These are phyloP conservation scores for Ricordea florida DNA, from an alignment of 92 coral and sea anemone species.

Conservation along the genomic window DNA sequence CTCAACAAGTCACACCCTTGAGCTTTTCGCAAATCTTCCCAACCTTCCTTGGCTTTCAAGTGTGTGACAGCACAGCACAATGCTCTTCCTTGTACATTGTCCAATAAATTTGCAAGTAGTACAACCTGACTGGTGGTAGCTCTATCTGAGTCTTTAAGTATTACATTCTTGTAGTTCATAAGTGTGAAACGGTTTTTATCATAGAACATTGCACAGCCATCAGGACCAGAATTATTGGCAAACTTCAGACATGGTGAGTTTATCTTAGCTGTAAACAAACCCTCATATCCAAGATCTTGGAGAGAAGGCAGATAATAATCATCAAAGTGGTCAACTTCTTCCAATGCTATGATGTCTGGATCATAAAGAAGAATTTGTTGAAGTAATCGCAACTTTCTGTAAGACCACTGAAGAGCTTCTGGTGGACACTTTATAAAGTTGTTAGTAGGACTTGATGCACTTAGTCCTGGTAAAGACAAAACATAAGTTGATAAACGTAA, in stretches of 20 bases:
- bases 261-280: conserved; percentile 66
- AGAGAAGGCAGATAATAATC: conserved; percentile 81
- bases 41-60: conserved; percentile 87
- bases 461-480: conserved; percentile 76
- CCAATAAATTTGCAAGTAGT: conserved; percentile 65
- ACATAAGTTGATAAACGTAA: too few species aligned
- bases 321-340: conserved; percentile 95
- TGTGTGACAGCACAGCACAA: conserved; percentile 82
- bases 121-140: conserved; percentile 80
- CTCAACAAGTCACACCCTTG: conserved; percentile 74
- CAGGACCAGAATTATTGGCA: conserved; percentile 84
- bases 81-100: conserved; percentile 42
- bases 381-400: conserved; percentile 73
- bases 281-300: conserved; percentile 69
- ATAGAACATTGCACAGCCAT: conserved; percentile 91
- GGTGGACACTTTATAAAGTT: conserved; percentile 88
- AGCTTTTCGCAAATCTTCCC: conserved; percentile 57
- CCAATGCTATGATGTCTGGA: conserved; percentile 83
- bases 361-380: conserved; percentile 76
- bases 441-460: conserved; percentile 79
- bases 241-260: conserved; percentile 91
- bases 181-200: conserved; percentile 73
- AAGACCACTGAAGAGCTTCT: conserved; percentile 79
- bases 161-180: conserved; percentile 42
- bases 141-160: conserved; percentile 68